phyloP scores from a whole-genome alignment of 2,113 vertebrate species.

The Benitochromis conjunctus region DNA sequence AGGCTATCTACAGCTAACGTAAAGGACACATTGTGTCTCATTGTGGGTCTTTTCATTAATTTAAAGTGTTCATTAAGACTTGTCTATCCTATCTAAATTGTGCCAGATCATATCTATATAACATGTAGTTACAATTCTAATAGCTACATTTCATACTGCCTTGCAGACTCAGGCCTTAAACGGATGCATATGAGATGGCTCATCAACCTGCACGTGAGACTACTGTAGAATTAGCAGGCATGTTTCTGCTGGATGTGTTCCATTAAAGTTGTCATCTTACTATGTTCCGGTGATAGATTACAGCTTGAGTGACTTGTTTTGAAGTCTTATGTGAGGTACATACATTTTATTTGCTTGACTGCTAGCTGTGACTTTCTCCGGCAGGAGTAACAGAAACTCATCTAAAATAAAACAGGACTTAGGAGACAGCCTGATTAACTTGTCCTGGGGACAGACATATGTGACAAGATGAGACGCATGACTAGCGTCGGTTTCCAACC shows the following conservation, averaged over 20 bases:
- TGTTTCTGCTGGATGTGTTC: background rate
- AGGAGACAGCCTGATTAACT: constrained; percentile 49
- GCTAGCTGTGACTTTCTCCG: constrained; percentile 14
- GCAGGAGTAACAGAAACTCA: constrained; percentile 30
- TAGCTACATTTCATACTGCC: background rate
- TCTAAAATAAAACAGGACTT: constrained; percentile 35
- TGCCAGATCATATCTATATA: background rate
- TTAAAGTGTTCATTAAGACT: background rate
- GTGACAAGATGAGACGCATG: constrained; percentile 13
- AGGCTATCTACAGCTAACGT: background rate
- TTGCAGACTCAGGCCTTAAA: background rate
- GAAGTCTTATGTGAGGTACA: constrained; percentile 13
- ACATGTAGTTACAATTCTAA: background rate
- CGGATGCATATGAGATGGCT: background rate
- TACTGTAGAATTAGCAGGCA: background rate
- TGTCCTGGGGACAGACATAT: constrained; percentile 49
- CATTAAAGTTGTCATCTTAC: background rate
- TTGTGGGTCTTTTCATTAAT: background rate
- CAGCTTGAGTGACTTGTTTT: constrained; percentile 4
- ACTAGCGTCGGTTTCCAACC: constrained; percentile 6
- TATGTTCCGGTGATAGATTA: background rate
- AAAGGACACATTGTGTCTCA: background rate
- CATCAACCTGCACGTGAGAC: background rate
- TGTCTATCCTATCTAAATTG: background rate
- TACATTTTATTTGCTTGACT: constrained; percentile 33